Evolutionary conservation across 2,888 invertebrate species (phyloP).

Genomic region (Cordylochernes scorpioides): DNA sequence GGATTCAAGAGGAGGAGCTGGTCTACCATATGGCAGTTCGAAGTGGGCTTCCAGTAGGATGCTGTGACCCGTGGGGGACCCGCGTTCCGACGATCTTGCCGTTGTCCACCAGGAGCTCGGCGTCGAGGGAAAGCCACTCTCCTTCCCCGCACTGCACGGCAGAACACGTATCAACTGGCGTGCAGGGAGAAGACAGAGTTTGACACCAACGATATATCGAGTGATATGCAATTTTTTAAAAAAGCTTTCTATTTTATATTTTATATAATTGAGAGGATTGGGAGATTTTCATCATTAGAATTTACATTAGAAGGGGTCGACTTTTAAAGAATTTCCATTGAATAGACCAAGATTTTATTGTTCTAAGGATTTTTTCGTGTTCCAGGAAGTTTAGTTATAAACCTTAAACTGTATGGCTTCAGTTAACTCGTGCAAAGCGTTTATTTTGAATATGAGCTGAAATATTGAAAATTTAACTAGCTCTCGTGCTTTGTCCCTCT

Average conservation of each 20-base stretch:
- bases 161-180: not conserved
- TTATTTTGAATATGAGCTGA: no score
- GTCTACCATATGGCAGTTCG: constrained; percentile 76
- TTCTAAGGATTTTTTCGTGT: no score
- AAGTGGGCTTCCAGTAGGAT: constrained; percentile 76
- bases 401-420: no score
- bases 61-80: constrained; percentile 64
- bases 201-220: not conserved
- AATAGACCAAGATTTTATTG: no score
- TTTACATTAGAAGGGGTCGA: no score
- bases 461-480: no score
- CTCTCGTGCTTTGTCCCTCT: no score
- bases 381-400: no score
- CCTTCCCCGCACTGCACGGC: constrained; percentile 28
- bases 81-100: constrained; percentile 76
- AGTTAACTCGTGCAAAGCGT: no score
- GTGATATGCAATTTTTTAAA: not conserved
- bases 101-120: constrained; percentile 64
- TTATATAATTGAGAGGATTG: not conserved
- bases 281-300: not conserved
- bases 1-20: constrained; percentile 1
- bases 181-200: not conserved
- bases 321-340: no score
- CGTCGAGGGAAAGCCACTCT: constrained; percentile 71
- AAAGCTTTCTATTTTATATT: no score